Evolutionary conservation across 2,888 invertebrate genomes (phyloP), one percentile per base, ranked within the genome.

Genomic region (Mimachlamys varia): DNA sequence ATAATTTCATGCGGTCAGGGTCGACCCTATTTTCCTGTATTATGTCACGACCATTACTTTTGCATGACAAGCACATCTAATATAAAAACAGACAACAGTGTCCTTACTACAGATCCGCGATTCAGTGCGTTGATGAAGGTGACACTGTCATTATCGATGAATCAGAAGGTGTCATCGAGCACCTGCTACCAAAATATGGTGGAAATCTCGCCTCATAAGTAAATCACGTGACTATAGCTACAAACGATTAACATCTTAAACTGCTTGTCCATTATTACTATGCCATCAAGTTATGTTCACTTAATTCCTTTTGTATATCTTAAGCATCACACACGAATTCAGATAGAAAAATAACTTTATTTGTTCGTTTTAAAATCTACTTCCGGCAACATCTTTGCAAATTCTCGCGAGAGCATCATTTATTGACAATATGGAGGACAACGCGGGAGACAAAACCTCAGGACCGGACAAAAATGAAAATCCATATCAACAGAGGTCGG

Each of bases 361-460:
- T 7, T 33, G 0, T 33, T 33, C 33, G 33, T 33, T 76, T 76
- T 7, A 27, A 7, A 33, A 27, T 76, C 76, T 76, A 76, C 76
- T 22, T 76, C 76, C 76, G 76, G 76, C 27, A 27, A 76, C 2
- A 76, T 76, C 76, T 58, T 89, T 22, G 44, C 38, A 33, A 91
- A 50, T 27, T 91, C 91, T 89, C 91, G 89, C 91, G 91, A 89
- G 91, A 91, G 88, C 89, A 89, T 27, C 50, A 50, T 53, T 33
- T 88, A 88, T 90, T 90, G 90, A 88, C 91, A 92, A 90, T 90
- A 93, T 93, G 93, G 92, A 89, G 62, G 92, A 92, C 91, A 90
- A 90, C 87, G 93, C 93, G 91, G 93, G 90, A 91, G 93, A 91
- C 37, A 90, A 88, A 90, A 90, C 37, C 33, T 27, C 49, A 76